Evolutionary conservation across 92 coral and sea anemone species (phyloP).

Genomic region (Desmophyllum pertusum): DNA sequence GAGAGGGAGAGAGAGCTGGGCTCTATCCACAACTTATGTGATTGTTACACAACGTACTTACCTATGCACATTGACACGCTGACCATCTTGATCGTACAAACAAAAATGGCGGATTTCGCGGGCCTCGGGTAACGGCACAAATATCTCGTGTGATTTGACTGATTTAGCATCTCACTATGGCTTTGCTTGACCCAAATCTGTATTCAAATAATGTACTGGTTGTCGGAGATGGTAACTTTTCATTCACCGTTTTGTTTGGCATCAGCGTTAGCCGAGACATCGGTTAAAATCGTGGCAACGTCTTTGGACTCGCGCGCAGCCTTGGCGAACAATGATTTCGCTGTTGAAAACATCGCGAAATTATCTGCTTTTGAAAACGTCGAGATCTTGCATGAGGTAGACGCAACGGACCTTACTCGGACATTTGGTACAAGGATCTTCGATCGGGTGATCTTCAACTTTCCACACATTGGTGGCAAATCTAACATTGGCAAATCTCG

Average conservation of each 20-base stretch:
- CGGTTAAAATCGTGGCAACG: slow-evolving; percentile 72
- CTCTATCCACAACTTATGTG: background rate
- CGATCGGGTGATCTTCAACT: slow-evolving; percentile 87
- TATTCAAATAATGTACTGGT: slow-evolving; percentile 74
- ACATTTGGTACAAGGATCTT: slow-evolving; percentile 65
- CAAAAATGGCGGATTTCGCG: slow-evolving; percentile 27
- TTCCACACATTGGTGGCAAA: slow-evolving; percentile 97
- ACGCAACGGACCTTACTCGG: slow-evolving; percentile 79
- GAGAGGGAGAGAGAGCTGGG: background rate
- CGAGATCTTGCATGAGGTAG: slow-evolving; percentile 80
- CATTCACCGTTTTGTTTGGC: slow-evolving; percentile 91
- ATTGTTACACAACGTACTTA: background rate
- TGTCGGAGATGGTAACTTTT: slow-evolving; percentile 98
- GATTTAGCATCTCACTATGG: slow-evolving; percentile 39
- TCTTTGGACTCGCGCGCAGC: slow-evolving; percentile 79
- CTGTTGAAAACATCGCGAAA: slow-evolving; percentile 68
- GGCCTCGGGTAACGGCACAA: background rate
- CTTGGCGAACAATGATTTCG: slow-evolving; percentile 64
- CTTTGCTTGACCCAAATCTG: slow-evolving; percentile 63
- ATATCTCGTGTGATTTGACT: too few species aligned
- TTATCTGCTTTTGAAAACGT: slow-evolving; percentile 59
- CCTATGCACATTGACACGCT: too few species aligned
- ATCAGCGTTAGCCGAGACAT: slow-evolving; percentile 35
- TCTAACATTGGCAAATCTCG: slow-evolving; percentile 88
- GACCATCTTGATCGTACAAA: background rate